A percentile compares a stretch with the other conserved stretches of the same genome.
Evolutionary conservation across 2,797 vertebrate genomes (phyloP).

Genomic region (Peromyscus eremicus): DNA sequence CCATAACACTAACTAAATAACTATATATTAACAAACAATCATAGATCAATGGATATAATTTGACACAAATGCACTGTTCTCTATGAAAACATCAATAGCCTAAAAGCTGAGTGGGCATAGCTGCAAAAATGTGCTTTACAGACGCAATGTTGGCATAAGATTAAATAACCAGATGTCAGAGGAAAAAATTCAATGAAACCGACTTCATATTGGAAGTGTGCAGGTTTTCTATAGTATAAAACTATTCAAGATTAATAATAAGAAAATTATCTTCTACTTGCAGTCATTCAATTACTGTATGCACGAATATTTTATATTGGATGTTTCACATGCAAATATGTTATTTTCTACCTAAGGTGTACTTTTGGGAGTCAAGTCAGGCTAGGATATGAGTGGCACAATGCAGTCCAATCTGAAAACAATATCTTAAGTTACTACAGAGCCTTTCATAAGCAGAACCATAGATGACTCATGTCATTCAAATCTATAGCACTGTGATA

Average conservation of each 20-base stretch:
- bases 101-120: conserved; percentile 85
- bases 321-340: conserved; percentile 83
- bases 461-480: conserved; percentile 78
- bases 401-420: conserved; percentile 72
- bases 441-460: conserved; percentile 79
- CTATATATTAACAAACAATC: conserved; percentile 86
- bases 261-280: conserved; percentile 87
- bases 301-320: conserved; percentile 84
- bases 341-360: conserved; percentile 78
- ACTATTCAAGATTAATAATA: conserved; percentile 85
- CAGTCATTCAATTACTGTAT: conserved; percentile 84
- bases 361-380: conserved; percentile 71
- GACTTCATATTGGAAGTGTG: conserved; percentile 81
- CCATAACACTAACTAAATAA: conserved; percentile 86
- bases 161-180: conserved; percentile 87
- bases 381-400: conserved; percentile 78
- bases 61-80: conserved; percentile 85
- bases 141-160: conserved; percentile 86
- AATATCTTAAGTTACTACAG: conserved; percentile 77
- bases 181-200: conserved; percentile 82
- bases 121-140: conserved; percentile 84
- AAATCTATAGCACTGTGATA: conserved; percentile 67
- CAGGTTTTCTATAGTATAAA: conserved; percentile 82
- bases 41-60: conserved; percentile 89
- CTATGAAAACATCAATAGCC: conserved; percentile 87